phyloP scores from a whole-genome alignment of 2,113 vertebrate genomes.

The Cololabis saira region DNA sequence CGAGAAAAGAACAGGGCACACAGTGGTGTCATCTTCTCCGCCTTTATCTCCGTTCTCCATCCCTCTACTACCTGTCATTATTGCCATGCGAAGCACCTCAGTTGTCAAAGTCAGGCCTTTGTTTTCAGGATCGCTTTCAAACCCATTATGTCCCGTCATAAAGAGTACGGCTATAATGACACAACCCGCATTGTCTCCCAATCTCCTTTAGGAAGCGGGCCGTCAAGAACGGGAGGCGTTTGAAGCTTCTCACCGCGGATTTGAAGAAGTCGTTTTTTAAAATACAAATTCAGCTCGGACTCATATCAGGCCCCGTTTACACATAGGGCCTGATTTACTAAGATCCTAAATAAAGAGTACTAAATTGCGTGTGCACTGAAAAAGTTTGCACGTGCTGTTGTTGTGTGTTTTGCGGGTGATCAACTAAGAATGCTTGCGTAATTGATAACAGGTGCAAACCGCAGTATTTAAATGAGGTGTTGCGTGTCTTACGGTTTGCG shows the following conservation, averaged over 20 bases:
- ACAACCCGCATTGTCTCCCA: conserved; percentile 49
- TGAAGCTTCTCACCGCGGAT: conserved; percentile 16
- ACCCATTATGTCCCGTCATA: conserved; percentile 63
- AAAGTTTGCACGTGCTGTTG: no score
- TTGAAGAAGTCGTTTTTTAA: not conserved
- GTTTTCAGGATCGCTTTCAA: conserved; percentile 68
- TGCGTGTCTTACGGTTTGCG: no score
- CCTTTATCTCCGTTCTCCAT: conserved; percentile 51
- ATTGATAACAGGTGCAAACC: no score
- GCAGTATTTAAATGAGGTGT: no score
- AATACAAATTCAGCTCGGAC: not conserved
- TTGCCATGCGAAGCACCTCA: conserved; percentile 43
- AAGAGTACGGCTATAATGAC: conserved; percentile 65
- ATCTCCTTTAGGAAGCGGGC: conserved; percentile 55
- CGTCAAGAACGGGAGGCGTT: conserved; percentile 31
- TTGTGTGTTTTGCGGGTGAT: no score
- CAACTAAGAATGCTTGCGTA: no score
- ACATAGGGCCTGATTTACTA: no score
- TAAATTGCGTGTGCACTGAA: no score
- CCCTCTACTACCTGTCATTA: conserved; percentile 41
- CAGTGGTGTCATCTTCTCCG: conserved; percentile 62
- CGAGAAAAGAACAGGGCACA: conserved; percentile 41
- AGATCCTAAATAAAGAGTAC: no score
- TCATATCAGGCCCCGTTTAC: no score
- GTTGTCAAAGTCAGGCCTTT: conserved; percentile 59